A percentile compares a stretch with the other conserved stretches of the same genome.
Conservation (phyloP, 1,140 invertebrate genomes). For the Drosophila lacertosa region DNA sequence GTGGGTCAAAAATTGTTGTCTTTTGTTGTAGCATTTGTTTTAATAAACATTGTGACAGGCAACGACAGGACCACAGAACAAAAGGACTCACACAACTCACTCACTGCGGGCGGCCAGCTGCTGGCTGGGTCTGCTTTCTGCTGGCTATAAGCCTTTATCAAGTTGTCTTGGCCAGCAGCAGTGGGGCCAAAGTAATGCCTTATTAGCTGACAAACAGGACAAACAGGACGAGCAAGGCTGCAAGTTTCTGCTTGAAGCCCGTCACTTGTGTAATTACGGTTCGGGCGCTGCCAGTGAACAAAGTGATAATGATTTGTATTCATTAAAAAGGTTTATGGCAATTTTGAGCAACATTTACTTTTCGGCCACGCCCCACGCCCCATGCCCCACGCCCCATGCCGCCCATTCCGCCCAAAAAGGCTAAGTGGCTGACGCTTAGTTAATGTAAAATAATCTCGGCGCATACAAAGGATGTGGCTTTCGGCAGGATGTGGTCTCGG, state of each 20-base stretch:
- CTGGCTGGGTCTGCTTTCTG: too few species aligned
- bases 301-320: conserved; percentile 83
- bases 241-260: conserved; percentile 14
- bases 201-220: conserved; percentile 68
- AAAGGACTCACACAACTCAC: conserved; percentile 34
- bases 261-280: conserved; percentile 72
- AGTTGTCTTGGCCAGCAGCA: conserved; percentile 55
- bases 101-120: conserved; percentile 29
- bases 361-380: conserved; percentile 15
- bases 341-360: conserved; percentile 78
- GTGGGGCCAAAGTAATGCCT: conserved; percentile 57
- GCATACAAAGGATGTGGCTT: conserved; percentile 1
- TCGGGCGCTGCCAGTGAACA: conserved; percentile 68
- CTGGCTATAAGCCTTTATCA: conserved; percentile 67
- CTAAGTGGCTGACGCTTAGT: conserved; percentile 60
- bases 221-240: conserved; percentile 2
- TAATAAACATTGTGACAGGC: conserved; percentile 80
- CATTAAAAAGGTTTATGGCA: conserved; percentile 82
- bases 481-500: conserved; percentile 13
- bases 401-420: background rate
- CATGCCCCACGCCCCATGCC: background rate
- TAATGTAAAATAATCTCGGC: conserved; percentile 20
- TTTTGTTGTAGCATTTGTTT: conserved; percentile 76
- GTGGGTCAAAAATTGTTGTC: conserved; percentile 72
- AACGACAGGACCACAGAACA: conserved; percentile 38